These are phyloP conservation scores for Pygoscelis antarcticus DNA, from an alignment of 2,113 vertebrate genomes.

Conservation along the genomic window DNA sequence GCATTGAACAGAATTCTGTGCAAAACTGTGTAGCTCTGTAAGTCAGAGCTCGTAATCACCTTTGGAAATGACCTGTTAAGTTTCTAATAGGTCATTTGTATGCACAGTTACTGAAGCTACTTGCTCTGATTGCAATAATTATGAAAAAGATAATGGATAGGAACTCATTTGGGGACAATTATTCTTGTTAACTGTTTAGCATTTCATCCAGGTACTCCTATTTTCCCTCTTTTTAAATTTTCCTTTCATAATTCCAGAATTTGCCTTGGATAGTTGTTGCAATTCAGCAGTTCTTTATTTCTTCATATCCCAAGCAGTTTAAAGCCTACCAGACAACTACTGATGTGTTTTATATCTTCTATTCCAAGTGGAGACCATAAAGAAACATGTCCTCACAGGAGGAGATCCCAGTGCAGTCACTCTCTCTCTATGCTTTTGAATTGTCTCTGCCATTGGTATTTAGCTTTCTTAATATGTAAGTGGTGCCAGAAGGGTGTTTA, in stretches of 20 bases:
- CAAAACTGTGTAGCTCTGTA: background rate
- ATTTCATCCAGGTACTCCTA: background rate
- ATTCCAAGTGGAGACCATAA: background rate
- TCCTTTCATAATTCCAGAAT: background rate
- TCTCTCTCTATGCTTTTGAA: background rate
- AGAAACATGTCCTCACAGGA: background rate
- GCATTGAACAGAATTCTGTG: background rate
- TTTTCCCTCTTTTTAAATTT: background rate
- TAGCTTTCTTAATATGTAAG: background rate
- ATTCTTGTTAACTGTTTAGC: conserved; percentile 3
- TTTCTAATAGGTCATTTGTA: conserved; percentile 50
- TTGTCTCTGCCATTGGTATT: background rate
- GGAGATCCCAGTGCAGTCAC: background rate
- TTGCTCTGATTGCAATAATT: conserved; percentile 30
- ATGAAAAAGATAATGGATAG: conserved; percentile 24
- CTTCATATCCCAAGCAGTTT: background rate
- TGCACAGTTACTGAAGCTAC: conserved; percentile 27
- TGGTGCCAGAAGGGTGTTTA: background rate
- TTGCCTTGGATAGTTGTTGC: background rate
- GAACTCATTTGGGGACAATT: background rate
- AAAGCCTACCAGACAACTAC: background rate
- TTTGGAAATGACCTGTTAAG: conserved; percentile 58
- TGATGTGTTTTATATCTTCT: background rate
- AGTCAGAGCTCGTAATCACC: conserved; percentile 31
- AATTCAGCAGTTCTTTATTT: background rate